phyloP scores from a whole-genome alignment of 2,888 invertebrate genomes.

The Lasioglossum leucozonium region DNA sequence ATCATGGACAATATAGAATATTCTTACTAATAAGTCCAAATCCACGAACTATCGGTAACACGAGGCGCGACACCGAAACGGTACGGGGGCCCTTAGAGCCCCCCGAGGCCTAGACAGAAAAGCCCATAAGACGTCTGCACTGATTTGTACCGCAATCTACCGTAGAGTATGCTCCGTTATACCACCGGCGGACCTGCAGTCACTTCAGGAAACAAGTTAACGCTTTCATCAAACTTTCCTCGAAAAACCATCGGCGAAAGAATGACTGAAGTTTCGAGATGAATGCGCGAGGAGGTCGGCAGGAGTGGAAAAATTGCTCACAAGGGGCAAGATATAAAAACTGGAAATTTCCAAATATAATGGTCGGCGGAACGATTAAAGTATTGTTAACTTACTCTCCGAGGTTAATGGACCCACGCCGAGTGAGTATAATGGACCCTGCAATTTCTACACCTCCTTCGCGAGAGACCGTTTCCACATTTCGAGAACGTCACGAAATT shows the following conservation, averaged over 20 bases:
- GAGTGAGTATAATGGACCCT: neutral
- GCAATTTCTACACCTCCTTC: neutral
- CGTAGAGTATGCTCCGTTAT: neutral
- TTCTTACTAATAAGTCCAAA: too few relatives aligned
- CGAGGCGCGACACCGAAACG: too few relatives aligned
- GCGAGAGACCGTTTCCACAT: neutral
- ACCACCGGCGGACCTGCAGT: neutral
- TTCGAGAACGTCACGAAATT: neutral
- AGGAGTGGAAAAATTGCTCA: neutral
- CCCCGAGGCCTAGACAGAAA: too few relatives aligned
- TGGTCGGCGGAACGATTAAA: neutral
- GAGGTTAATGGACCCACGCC: neutral
- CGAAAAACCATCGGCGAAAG: too few relatives aligned
- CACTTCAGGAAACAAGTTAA: neutral
- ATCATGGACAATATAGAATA: too few relatives aligned
- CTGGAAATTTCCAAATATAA: neutral
- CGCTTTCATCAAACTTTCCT: constrained; percentile 2
- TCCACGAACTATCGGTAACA: too few relatives aligned
- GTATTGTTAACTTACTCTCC: neutral
- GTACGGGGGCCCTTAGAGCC: too few relatives aligned
- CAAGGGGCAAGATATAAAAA: neutral
- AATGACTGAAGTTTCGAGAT: neutral
- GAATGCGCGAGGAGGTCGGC: neutral
- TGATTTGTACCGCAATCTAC: neutral
- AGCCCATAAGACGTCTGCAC: too few relatives aligned